Evolutionary conservation across 2,113 vertebrate species (phyloP), one percentile per base, ranked within the genome.

Genomic region (Perognathus longimembris): DNA sequence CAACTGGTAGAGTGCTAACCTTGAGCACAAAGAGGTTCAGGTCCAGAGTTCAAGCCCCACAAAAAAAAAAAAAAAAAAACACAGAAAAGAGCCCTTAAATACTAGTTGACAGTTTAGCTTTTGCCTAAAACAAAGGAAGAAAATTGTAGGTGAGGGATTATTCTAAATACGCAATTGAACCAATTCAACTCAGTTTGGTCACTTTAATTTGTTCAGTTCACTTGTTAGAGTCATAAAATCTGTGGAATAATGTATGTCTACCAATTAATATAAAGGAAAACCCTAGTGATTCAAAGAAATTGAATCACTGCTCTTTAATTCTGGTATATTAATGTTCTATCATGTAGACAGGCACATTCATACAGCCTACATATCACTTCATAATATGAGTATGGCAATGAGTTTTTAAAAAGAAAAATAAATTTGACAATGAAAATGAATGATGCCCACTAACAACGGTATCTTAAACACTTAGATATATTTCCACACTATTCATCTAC

Each of bases 101-200:
- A 12, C 54, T 87, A 38, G 32, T 21, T 71, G 28, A 69, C 83
- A 57, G n/a, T 11, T 77, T 92, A 73, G 15, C 64, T 91, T 93
- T 88, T 57, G 21, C 36, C 22, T 73, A 50, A 93, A 91, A 91
- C 30, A 67, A 81, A 80, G 40, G 36, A 15, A 93, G 61, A 67
- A 32, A 74, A 40, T 42, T 81, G 28, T 24, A 89, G 12, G 20
- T 81, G 50, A 57, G 40, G 30, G 8, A 79, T 32, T 3, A n/a
- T 20, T 77, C 20, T 40, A 86, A 85, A 63, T 4, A 87, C 20
- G 70, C 1, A 28, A 76, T 74, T 90, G 50, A 18, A 38, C 30
- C 30, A 91, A 77, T 91, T 92, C n/a, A 89, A 91, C 69, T 22
- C 73, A 36, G 28, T 64, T 83, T 76, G n/a, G n/a, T 77, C 64